Evolutionary conservation across 2,113 vertebrate species (phyloP), one percentile per base, ranked within the genome.

Genomic region (Crotalus helleri): DNA sequence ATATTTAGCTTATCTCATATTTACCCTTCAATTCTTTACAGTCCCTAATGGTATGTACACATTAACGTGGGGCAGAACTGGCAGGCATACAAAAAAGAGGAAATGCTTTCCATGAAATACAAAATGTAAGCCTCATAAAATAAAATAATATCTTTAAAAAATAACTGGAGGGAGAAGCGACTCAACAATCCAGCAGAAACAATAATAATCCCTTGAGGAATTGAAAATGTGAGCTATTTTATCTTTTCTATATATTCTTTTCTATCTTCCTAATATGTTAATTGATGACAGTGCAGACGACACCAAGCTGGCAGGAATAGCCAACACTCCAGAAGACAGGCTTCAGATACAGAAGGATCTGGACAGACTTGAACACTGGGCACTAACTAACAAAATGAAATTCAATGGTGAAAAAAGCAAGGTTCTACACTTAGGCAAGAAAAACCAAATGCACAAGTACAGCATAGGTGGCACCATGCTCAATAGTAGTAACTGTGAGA

Each of bases 201-300:
- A 93, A 90, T 11, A 94, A 90, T 33, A 94, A 93, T 57, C 91
- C n/a, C 92, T 94, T 89, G 33, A 59, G 85, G 93, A 93, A 94
- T 0, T 33, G 61, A 94, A 94, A 95, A 91, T 61, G 89, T 46
- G 57, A 94, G 85, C 15, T 81, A 94, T 0, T 0, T 85, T 51
- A 51, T 51, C 49, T 51, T 51, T 1, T 51, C 1, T 51, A 51
- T 51, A 51, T 51, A 51, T 51, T 51, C 49, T 51, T 8, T 1
- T 51, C 49, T 51, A 51, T 94, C 85, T 94, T 87, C 81, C 91
- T 61, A 91, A 88, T 44, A 85, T 3, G 81, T 89, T 93, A 88
- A 89, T 94, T 93, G 93, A 94, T 94, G 89, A n/a, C 90, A 61
- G 64, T 33, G 33, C 33, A 33, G 33, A 33, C 33, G 33, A 33